Evolutionary conservation across 2,113 vertebrate genomes (phyloP).

Genomic region (Ellobius talpinus): DNA sequence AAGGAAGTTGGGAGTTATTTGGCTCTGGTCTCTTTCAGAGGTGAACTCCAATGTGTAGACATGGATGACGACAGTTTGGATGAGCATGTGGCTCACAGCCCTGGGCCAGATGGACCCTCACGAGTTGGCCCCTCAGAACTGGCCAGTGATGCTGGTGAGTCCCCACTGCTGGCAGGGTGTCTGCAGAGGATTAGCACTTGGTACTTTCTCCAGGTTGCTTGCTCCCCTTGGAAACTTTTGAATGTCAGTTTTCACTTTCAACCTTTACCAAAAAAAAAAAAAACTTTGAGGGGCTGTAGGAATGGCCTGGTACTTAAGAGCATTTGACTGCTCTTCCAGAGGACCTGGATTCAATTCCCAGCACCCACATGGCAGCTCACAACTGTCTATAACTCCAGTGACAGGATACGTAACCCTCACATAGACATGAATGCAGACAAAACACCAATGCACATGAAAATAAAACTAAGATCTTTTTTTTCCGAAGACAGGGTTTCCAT

Average conservation of each 20-base stretch:
- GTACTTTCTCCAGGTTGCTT: not conserved
- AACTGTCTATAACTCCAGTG: too few species aligned
- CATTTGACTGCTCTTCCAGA: too few species aligned
- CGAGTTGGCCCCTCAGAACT: constrained; percentile 73
- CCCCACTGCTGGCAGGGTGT: not conserved
- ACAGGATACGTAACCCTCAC: too few species aligned
- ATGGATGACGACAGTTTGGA: constrained; percentile 98
- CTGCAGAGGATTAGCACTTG: not conserved
- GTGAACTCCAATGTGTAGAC: constrained; percentile 87
- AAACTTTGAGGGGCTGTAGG: too few species aligned
- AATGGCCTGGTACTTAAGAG: too few species aligned
- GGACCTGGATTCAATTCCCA: too few species aligned
- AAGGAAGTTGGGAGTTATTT: not conserved
- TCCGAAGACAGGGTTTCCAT: too few species aligned
- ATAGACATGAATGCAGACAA: too few species aligned
- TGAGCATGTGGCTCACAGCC: constrained; percentile 90
- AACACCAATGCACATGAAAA: too few species aligned
- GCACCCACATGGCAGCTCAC: too few species aligned
- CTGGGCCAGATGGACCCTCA: constrained; percentile 86
- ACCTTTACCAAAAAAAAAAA: not conserved
- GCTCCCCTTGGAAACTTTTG: not conserved
- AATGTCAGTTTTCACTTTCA: not conserved
- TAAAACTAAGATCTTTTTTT: too few species aligned
- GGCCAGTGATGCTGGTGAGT: constrained; percentile 90
- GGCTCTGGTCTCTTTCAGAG: constrained; percentile 65